Percentiles rank a stretch among this genome's conserved stretches.
phyloP scores from a whole-genome alignment of 2,797 vertebrate species.

The Neosalanx taihuensis region DNA sequence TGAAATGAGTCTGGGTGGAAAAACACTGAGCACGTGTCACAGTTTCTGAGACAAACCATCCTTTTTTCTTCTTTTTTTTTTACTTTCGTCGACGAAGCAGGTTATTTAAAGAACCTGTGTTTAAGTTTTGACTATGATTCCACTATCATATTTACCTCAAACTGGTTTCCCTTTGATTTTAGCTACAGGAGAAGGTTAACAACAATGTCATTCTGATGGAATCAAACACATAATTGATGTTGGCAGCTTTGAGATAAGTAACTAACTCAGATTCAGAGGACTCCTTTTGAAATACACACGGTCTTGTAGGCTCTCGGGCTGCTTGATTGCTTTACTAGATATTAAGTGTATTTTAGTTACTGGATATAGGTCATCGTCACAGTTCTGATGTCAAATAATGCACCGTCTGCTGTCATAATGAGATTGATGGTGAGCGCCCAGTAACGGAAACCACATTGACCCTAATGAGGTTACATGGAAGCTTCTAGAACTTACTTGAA shows the following conservation, averaged over 20 bases:
- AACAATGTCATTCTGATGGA: background rate
- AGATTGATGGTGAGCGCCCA: conserved; percentile 42
- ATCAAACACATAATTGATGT: background rate
- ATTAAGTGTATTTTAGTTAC: conserved; percentile 29
- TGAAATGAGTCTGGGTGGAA: conserved; percentile 54
- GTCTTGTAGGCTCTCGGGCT: conserved; percentile 16
- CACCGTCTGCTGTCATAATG: conserved; percentile 41
- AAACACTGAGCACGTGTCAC: conserved; percentile 57
- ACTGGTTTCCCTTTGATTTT: background rate
- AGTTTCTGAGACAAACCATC: conserved; percentile 61
- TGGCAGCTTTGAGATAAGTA: background rate
- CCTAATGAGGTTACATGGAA: conserved; percentile 38
- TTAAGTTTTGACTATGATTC: too few relatives aligned
- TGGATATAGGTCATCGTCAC: conserved; percentile 37
- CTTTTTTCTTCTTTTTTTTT: background rate
- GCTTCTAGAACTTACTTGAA: conserved; percentile 1
- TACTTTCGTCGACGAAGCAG: too few relatives aligned
- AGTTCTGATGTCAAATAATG: conserved; percentile 42
- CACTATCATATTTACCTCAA: background rate
- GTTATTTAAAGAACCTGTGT: too few relatives aligned
- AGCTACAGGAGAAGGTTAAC: background rate
- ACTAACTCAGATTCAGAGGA: background rate
- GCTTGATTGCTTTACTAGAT: conserved; percentile 34
- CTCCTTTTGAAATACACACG: conserved; percentile 4
- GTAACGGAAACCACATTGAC: conserved; percentile 14